Evolutionary conservation across 2,113 vertebrate species (phyloP), one percentile per base, ranked within the genome.

Genomic region (Anhinga anhinga): DNA sequence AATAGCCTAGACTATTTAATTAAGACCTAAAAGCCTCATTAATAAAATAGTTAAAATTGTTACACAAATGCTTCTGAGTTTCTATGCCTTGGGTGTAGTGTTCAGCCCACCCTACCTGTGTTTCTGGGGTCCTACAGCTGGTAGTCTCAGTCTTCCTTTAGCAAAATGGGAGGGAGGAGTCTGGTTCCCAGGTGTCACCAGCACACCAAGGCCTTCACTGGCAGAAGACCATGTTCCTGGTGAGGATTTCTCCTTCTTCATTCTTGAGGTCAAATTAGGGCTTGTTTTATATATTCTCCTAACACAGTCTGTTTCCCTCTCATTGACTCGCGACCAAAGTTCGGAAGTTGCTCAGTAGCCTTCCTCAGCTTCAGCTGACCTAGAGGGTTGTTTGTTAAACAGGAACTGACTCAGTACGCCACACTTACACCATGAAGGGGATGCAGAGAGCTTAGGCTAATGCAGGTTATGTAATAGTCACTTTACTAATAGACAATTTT

Each of bases 341-440:
- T 30, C 69, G 69, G 38, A 53, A 50, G 19, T 3, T 53, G 30
- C 1, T 0, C 10, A 13, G 5, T 13, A 53, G 16, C 15, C 2
- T 69, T 82, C 17, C 13, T 65, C 78, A 74, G 17, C 8, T 11
- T 61, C 29, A 32, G 9, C 4, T n/a, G 9, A 45, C 29, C 17
- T 40, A 32, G 80, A 47, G 10, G 13, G 1, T 3, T 66, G 7
- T 34, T 47, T 78, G 12, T 65, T 73, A 38, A n/a, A 36, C 13
- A 42, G 27, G 26, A 52, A 47, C 17, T 27, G 34, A 30, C 26
- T 14, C 13, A 7, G 6, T 47, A 22, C 47, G 30, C 15, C 45
- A 59, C 19, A 11, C 22, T 27, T 55, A 50, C 5, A 38, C 29
- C 30, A 26, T 40, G 36, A 16, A 66, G 13, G 17, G 40, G 8